Percentiles rank a stretch among this genome's conserved stretches.
Evolutionary conservation across 1,140 invertebrate species (phyloP).

Genomic region (Drosophila mojavensis): DNA sequence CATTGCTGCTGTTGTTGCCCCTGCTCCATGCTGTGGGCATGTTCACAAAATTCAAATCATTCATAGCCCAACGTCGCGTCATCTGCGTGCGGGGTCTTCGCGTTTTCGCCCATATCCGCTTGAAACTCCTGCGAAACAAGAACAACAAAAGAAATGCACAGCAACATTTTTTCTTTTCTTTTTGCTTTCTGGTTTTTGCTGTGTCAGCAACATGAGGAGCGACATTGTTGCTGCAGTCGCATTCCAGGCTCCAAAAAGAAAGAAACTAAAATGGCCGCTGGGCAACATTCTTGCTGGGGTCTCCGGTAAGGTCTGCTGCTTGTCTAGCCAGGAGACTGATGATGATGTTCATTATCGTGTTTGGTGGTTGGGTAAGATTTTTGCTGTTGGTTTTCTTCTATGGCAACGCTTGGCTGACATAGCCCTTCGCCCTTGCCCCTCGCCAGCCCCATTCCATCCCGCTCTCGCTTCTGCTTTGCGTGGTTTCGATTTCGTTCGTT

Average conservation of each 20-base stretch:
- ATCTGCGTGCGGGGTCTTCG: neutral
- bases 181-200: slow-evolving; percentile 5
- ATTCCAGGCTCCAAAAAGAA: slow-evolving; percentile 28
- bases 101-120: neutral
- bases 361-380: slow-evolving; percentile 20
- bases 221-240: slow-evolving; percentile 21
- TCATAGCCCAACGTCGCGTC: neutral
- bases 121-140: slow-evolving; percentile 1
- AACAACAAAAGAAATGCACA: slow-evolving; percentile 8
- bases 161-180: slow-evolving; percentile 22
- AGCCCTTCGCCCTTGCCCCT: neutral
- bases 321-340: slow-evolving; percentile 59
- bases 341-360: slow-evolving; percentile 47
- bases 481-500: slow-evolving; percentile 38
- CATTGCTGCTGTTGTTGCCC: slow-evolving; percentile 4
- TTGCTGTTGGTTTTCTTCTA: neutral
- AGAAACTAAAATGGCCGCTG: slow-evolving; percentile 27
- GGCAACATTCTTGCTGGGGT: slow-evolving; percentile 39
- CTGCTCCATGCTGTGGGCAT: neutral
- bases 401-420: slow-evolving; percentile 14
- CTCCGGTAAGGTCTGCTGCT: slow-evolving; percentile 44
- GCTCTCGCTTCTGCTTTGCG: neutral
- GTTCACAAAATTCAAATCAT: slow-evolving; percentile 23
- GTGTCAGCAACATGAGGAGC: slow-evolving; percentile 36
- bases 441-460: neutral